Conservation (phyloP, 2,113 vertebrate species). For the Theropithecus gelada region DNA sequence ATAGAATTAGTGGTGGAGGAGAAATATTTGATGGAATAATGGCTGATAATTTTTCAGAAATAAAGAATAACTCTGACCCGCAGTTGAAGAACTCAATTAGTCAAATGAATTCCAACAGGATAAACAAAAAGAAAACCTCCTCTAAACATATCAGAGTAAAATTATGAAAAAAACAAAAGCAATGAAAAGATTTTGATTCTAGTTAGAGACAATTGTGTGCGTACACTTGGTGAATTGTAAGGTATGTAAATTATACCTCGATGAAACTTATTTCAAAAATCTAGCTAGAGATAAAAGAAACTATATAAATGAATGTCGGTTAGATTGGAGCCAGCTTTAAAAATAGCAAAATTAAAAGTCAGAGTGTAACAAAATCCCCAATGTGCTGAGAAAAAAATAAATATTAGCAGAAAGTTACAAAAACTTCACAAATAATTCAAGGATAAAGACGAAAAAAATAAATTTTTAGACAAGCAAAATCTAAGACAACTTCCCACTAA, state of each 20-base stretch:
- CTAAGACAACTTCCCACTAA: not conserved
- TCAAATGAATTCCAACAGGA: not conserved
- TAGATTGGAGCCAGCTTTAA: not conserved
- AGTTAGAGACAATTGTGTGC: not conserved
- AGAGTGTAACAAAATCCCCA: not conserved
- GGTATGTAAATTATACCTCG: not conserved
- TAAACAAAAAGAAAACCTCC: not conserved
- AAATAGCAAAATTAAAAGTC: not conserved
- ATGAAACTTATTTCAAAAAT: not conserved
- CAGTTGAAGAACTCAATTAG: not conserved
- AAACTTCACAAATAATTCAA: not conserved
- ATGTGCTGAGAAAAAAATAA: not conserved
- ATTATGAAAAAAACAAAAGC: not conserved
- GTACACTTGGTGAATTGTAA: not conserved
- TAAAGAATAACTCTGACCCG: not conserved
- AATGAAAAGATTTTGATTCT: not conserved
- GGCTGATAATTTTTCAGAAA: not conserved
- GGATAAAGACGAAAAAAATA: not conserved
- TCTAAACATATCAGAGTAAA: not conserved
- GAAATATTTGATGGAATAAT: not conserved
- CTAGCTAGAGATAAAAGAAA: not conserved
- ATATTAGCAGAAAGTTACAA: not conserved
- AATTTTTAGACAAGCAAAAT: not conserved
- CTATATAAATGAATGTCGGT: not conserved
- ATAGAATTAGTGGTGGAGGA: not conserved